Conservation (phyloP, 2,113 vertebrate genomes). For the Caracal caracal region DNA sequence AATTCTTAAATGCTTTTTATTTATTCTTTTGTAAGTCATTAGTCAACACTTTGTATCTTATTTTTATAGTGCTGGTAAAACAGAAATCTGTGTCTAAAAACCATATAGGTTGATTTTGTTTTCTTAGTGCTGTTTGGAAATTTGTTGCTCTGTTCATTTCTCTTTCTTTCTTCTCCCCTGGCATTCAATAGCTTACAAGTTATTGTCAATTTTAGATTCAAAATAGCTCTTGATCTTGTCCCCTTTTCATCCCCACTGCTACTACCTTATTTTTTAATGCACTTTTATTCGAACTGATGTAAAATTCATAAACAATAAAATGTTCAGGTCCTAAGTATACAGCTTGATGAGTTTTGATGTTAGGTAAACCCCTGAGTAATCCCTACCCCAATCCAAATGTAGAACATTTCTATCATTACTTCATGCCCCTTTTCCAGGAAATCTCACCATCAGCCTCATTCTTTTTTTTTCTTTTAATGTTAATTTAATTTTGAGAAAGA, state of each 20-base stretch:
- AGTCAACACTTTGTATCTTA: not conserved
- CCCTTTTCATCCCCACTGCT: not conserved
- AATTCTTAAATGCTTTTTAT: not conserved
- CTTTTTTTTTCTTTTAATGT: no score
- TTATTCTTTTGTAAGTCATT: not conserved
- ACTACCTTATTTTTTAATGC: not conserved
- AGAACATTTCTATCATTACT: not conserved
- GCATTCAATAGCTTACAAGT: not conserved
- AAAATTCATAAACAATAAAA: not conserved
- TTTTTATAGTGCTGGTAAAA: not conserved
- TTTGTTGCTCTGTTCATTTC: not conserved
- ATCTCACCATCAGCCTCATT: not conserved
- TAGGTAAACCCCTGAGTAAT: not conserved
- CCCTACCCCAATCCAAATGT: not conserved
- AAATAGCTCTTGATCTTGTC: not conserved
- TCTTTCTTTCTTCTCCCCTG: not conserved
- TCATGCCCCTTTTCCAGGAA: not conserved
- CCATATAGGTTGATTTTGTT: not conserved
- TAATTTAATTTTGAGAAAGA: no score
- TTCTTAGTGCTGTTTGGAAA: not conserved
- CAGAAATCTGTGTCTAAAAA: not conserved
- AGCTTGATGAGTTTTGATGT: not conserved
- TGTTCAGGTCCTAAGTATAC: not conserved
- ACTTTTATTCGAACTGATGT: not conserved
- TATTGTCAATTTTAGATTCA: constrained; percentile 31